Evolutionary conservation across 2,113 vertebrate species (phyloP).

Genomic region (Hucho hucho): DNA sequence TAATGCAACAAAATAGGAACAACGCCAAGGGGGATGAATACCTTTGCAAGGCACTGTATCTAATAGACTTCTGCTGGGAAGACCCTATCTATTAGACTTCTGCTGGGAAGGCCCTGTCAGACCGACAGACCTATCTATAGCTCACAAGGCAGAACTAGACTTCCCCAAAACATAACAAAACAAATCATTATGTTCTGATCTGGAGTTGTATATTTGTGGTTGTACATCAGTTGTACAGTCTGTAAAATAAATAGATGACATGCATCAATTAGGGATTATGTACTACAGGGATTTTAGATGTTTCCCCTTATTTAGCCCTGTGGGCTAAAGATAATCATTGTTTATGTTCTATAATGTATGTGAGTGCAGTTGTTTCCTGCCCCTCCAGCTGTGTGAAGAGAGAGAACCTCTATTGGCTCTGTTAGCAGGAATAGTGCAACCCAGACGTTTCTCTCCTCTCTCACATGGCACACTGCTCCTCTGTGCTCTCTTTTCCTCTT

Average conservation of each 20-base stretch:
- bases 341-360: background rate
- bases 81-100: background rate
- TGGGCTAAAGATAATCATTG: background rate
- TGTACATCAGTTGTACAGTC: background rate
- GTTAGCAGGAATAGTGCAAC: background rate
- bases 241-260: background rate
- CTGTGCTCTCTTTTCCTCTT: background rate
- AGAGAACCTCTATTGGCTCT: background rate
- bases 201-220: background rate
- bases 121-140: background rate
- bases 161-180: background rate
- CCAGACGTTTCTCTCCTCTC: background rate
- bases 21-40: too few species aligned
- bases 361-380: background rate
- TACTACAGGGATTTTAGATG: background rate
- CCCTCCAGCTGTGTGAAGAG: too few species aligned
- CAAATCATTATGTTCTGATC: background rate
- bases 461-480: background rate
- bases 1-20: too few species aligned
- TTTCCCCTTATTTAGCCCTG: background rate
- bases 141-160: background rate
- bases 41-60: too few species aligned
- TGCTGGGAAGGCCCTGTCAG: background rate
- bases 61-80: background rate
- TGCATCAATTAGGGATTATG: background rate